phyloP scores from a whole-genome alignment of 1,140 invertebrate species.

The Drosophila suzukii region DNA sequence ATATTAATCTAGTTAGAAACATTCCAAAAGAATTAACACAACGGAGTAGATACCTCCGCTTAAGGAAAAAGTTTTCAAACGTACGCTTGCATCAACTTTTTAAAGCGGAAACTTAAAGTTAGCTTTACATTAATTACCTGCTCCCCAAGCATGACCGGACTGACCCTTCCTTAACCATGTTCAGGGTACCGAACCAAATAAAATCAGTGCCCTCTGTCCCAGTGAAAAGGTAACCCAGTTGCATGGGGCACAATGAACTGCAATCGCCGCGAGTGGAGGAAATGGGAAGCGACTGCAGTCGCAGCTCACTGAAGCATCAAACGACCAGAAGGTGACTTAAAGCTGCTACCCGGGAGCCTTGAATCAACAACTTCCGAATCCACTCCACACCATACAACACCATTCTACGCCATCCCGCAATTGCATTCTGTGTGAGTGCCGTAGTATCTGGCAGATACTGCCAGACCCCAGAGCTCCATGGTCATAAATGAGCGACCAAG shows the following conservation, averaged over 20 bases:
- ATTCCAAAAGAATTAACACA: not conserved
- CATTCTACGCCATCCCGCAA: conserved; percentile 9
- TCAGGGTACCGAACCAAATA: conserved; percentile 13
- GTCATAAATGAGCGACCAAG: conserved; percentile 80
- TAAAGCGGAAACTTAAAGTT: conserved; percentile 29
- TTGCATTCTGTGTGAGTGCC: conserved; percentile 46
- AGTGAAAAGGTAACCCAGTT: conserved; percentile 35
- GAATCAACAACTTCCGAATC: conserved; percentile 51
- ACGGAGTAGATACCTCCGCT: not conserved
- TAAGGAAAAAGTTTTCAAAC: conserved; percentile 3
- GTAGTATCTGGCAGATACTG: conserved; percentile 65
- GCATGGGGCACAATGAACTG: conserved; percentile 40
- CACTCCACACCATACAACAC: conserved; percentile 4
- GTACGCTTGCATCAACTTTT: not conserved
- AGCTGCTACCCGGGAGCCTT: conserved; percentile 45
- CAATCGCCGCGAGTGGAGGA: conserved; percentile 15
- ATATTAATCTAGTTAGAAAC: not conserved
- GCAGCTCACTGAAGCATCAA: conserved; percentile 54
- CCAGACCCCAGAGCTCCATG: conserved; percentile 61
- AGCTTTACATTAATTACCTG: conserved; percentile 42
- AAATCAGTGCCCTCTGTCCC: conserved; percentile 40
- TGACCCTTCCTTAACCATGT: conserved; percentile 28
- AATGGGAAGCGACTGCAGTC: conserved; percentile 45
- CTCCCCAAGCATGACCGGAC: conserved; percentile 40
- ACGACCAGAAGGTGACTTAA: conserved; percentile 50